A percentile compares a stretch with the other conserved stretches of the same genome.
phyloP scores from a whole-genome alignment of 2,888 invertebrate genomes.

The Drosophila lutescens region DNA sequence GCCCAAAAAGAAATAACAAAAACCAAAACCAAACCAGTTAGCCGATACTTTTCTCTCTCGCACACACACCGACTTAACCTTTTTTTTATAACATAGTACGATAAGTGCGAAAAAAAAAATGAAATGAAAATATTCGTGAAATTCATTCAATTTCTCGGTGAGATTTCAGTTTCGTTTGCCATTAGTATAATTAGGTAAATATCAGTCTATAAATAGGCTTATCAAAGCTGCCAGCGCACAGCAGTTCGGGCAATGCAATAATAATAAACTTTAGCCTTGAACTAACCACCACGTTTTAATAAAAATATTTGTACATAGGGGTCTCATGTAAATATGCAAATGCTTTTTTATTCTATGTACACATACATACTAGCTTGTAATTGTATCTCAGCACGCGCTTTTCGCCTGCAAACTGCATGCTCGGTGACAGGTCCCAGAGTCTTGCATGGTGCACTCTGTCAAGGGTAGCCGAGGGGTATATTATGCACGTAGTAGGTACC shows the following conservation, averaged over 20 bases:
- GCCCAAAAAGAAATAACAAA: constrained; percentile 63
- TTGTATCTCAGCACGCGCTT: constrained; percentile 46
- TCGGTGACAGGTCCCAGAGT: constrained; percentile 13
- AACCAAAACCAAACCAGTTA: constrained; percentile 72
- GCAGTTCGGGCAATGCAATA: constrained; percentile 19
- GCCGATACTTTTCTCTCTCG: constrained; percentile 54
- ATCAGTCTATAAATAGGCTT: constrained; percentile 37
- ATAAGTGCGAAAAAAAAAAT: constrained; percentile 51
- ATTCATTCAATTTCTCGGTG: constrained; percentile 57
- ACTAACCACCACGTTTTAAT: constrained; percentile 24
- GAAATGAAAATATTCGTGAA: constrained; percentile 15
- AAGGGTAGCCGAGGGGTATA: constrained; percentile 12
- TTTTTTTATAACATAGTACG: constrained; percentile 44
- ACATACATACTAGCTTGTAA: constrained; percentile 19
- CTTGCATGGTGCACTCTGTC: constrained; percentile 5
- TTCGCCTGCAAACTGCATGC: constrained; percentile 33
- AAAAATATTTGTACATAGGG: neutral
- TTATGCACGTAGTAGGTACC: neutral
- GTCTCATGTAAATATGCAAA: constrained; percentile 28
- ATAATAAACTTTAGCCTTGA: constrained; percentile 45
- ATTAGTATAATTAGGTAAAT: constrained; percentile 46
- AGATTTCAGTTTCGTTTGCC: constrained; percentile 68
- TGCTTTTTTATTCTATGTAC: constrained; percentile 11
- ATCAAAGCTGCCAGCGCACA: constrained; percentile 32
- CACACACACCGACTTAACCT: constrained; percentile 14